Evolutionary conservation across 1,140 invertebrate genomes (phyloP).

Genomic region (Patella vulgata): DNA sequence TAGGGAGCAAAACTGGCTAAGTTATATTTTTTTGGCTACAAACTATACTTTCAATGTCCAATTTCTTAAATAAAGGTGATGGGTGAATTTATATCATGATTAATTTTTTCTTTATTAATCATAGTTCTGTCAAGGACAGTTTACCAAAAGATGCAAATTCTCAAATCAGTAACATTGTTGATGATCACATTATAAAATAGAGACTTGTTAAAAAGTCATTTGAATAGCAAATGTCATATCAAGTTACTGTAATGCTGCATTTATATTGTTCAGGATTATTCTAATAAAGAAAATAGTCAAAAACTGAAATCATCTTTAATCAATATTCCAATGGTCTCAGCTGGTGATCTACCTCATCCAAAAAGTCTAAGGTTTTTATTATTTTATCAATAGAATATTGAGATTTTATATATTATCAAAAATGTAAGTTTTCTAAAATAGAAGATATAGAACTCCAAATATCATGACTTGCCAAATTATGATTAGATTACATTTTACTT

Average conservation of each 20-base stretch:
- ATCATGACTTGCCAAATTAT: background rate
- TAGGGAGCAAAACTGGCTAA: too few species aligned
- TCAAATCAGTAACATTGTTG: background rate
- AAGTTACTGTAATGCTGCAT: background rate
- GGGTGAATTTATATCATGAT: too few species aligned
- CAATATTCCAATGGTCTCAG: background rate
- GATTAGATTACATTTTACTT: too few species aligned
- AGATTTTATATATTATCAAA: background rate
- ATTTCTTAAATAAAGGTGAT: too few species aligned
- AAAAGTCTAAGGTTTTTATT: background rate
- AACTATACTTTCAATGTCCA: too few species aligned
- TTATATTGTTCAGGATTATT: background rate
- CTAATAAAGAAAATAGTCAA: background rate
- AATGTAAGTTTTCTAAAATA: background rate
- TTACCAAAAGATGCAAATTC: too few species aligned
- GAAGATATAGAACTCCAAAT: background rate
- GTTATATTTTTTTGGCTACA: too few species aligned
- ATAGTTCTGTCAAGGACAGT: too few species aligned
- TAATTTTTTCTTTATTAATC: too few species aligned
- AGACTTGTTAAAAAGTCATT: background rate
- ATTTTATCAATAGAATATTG: too few species aligned
- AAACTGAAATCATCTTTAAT: background rate
- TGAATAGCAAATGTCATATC: background rate
- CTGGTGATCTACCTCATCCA: constrained; percentile 1
- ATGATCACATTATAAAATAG: background rate